phyloP scores from a whole-genome alignment of 2,797 vertebrate genomes.

The Setipinna tenuifilis region DNA sequence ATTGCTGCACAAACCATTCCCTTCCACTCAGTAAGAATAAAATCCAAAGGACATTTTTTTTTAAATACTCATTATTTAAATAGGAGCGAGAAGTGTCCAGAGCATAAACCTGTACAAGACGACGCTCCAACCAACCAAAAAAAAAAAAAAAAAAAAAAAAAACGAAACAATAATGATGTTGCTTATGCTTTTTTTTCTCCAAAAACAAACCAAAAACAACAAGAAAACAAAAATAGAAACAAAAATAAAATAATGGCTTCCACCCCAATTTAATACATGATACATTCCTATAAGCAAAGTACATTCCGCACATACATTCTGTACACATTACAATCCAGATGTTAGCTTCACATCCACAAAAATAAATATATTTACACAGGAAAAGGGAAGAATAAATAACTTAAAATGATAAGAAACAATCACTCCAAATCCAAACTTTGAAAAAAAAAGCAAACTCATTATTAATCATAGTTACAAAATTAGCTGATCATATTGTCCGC shows the following conservation, averaged over 20 bases:
- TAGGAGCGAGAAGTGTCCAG: conserved; percentile 39
- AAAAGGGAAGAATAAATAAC: conserved; percentile 93
- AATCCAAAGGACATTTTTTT: conserved; percentile 43
- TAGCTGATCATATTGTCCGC: conserved; percentile 58
- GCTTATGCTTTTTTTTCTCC: conserved; percentile 48
- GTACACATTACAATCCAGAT: conserved; percentile 96
- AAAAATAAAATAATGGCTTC: conserved; percentile 72
- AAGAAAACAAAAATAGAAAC: conserved; percentile 52
- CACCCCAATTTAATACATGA: conserved; percentile 82
- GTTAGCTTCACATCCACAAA: conserved; percentile 90
- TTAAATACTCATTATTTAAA: conserved; percentile 55
- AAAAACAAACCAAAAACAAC: conserved; percentile 9
- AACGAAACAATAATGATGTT: conserved; percentile 66
- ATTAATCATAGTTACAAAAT: conserved; percentile 60
- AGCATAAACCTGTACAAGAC: conserved; percentile 60
- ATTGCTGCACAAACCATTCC: conserved; percentile 74
- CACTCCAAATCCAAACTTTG: conserved; percentile 88
- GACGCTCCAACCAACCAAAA: conserved; percentile 60
- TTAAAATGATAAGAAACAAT: conserved; percentile 81
- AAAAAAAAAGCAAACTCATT: conserved; percentile 46
- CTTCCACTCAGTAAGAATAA: conserved; percentile 59
- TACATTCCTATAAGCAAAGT: conserved; percentile 90
- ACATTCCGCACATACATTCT: conserved; percentile 98
- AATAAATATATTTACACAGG: conserved; percentile 99
- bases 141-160: conserved; percentile 63